Evolutionary conservation across 2,797 vertebrate genomes (phyloP).

Genomic region (Myotis myotis): DNA sequence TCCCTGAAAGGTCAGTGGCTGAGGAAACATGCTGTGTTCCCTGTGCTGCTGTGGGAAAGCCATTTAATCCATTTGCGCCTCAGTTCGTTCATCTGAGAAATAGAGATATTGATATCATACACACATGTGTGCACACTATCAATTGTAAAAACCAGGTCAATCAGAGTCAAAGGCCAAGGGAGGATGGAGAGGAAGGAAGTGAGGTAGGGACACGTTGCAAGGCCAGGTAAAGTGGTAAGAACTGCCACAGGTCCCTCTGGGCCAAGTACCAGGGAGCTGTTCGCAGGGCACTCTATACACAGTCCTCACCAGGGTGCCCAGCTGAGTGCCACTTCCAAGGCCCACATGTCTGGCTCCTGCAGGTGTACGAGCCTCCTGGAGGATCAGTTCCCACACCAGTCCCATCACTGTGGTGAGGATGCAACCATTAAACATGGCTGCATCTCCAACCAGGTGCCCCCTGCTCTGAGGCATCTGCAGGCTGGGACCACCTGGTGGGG

Average conservation of each 20-base stretch:
- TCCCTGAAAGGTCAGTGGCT: neutral
- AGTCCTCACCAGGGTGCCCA: neutral
- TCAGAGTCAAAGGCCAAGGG: neutral
- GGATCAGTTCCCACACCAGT: neutral
- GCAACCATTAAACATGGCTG: neutral
- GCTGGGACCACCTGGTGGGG: neutral
- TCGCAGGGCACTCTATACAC: neutral
- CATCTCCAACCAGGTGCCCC: neutral
- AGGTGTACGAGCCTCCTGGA: neutral
- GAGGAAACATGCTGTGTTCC: neutral
- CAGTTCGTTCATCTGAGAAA: slow-evolving; percentile 24
- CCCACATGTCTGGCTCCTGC: neutral
- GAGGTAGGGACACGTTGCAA: neutral
- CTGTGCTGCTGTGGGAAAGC: neutral
- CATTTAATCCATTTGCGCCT: neutral
- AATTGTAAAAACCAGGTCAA: neutral
- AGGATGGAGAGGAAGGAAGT: neutral
- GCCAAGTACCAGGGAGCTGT: neutral
- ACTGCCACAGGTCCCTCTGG: neutral
- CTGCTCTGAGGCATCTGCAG: neutral
- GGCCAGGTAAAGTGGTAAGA: neutral
- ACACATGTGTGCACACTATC: neutral
- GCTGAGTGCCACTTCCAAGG: neutral
- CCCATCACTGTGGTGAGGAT: neutral
- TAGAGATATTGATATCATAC: neutral